Percentiles rank a stretch among this genome's conserved stretches.
Evolutionary conservation across 2,888 invertebrate genomes (phyloP).

Genomic region (Theodoxus fluviatilis): DNA sequence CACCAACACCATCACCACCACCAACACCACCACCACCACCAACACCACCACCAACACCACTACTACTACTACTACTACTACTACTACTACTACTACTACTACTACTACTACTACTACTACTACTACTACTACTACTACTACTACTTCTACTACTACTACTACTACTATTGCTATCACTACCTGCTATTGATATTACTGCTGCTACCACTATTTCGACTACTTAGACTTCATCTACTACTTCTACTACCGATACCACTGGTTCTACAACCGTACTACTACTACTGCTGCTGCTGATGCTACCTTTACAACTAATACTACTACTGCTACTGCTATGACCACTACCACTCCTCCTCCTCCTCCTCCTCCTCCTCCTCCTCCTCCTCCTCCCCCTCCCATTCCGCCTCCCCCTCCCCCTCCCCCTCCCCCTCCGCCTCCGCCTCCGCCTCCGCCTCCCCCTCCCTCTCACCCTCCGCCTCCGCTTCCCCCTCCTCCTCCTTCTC

Average conservation of each 20-base stretch:
- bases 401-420: slow-evolving; percentile 23
- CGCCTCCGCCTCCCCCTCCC: neutral
- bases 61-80: slow-evolving; percentile 26
- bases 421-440: neutral
- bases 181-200: slow-evolving; percentile 18
- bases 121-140: slow-evolving; percentile 28
- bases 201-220: slow-evolving; percentile 16
- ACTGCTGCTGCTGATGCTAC: slow-evolving; percentile 9
- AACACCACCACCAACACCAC: no score
- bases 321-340: slow-evolving; percentile 12
- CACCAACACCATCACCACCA: no score
- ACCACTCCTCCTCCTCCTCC: slow-evolving; percentile 15
- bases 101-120: slow-evolving; percentile 31
- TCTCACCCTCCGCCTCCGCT: neutral
- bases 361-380: slow-evolving; percentile 26
- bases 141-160: slow-evolving; percentile 27
- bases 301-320: slow-evolving; percentile 23
- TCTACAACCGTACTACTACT: slow-evolving; percentile 10
- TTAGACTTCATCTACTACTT: slow-evolving; percentile 12
- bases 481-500: neutral
- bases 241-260: neutral
- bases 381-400: slow-evolving; percentile 24
- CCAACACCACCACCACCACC: no score
- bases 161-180: slow-evolving; percentile 22
- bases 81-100: slow-evolving; percentile 28